phyloP scores from a whole-genome alignment of 2,113 vertebrate genomes.

The Amazona vittata region DNA sequence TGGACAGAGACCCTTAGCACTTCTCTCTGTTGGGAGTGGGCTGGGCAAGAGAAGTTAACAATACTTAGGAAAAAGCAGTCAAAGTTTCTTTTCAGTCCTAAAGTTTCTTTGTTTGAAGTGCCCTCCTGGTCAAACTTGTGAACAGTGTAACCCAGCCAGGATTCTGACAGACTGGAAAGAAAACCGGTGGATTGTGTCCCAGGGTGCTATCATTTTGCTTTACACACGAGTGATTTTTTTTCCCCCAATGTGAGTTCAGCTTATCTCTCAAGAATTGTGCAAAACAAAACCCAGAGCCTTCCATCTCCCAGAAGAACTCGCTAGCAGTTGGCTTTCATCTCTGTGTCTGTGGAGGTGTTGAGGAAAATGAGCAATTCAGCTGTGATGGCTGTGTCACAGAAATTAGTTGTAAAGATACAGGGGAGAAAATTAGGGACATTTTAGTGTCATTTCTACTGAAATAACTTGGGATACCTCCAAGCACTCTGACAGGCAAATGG shows the following conservation, averaged over 20 bases:
- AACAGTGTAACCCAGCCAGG: background rate
- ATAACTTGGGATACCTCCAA: background rate
- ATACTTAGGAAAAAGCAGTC: background rate
- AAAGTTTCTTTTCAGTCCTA: background rate
- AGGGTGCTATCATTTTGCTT: background rate
- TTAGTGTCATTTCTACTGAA: background rate
- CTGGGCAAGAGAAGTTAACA: background rate
- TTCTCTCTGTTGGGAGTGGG: background rate
- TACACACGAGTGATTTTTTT: fast-evolving
- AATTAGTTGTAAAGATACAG: background rate
- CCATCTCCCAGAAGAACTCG: background rate
- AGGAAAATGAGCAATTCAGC: background rate
- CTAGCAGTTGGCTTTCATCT: background rate
- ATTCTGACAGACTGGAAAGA: background rate
- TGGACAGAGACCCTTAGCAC: background rate
- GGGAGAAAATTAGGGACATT: background rate
- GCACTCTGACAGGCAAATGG: background rate
- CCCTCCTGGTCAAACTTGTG: background rate
- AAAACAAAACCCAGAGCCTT: background rate
- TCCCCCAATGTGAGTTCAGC: fast-evolving
- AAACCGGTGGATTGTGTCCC: background rate
- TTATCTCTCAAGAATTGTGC: background rate
- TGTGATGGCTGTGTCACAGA: background rate
- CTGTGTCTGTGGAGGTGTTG: background rate
- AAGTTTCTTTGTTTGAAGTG: background rate